A percentile compares a stretch with the other conserved stretches of the same genome.
Evolutionary conservation across 1,140 invertebrate genomes (phyloP).

Genomic region (Lepeophtheirus salmonis): DNA sequence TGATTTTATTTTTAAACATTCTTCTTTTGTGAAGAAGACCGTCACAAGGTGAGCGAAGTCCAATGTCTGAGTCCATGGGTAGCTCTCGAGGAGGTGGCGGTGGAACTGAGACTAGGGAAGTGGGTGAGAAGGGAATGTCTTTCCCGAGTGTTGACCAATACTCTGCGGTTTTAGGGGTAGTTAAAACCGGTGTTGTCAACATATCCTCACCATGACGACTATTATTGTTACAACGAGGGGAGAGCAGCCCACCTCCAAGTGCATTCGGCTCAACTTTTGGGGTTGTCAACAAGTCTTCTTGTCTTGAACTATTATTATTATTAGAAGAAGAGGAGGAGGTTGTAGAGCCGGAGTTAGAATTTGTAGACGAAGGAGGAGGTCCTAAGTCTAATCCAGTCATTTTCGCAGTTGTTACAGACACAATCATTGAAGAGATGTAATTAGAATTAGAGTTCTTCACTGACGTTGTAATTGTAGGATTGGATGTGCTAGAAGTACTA

Average conservation of each 20-base stretch:
- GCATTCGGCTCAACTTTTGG: slow-evolving; percentile 1
- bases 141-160: background rate
- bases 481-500: too few relatives aligned
- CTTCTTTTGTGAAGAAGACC: slow-evolving; percentile 4
- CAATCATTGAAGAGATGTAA: background rate
- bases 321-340: background rate
- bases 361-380: background rate
- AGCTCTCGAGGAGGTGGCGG: slow-evolving; percentile 7
- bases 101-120: background rate
- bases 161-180: slow-evolving; percentile 10
- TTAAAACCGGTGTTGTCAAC: slow-evolving; percentile 12
- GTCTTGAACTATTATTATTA: background rate
- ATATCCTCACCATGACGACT: background rate
- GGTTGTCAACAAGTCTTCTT: slow-evolving; percentile 6
- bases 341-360: background rate
- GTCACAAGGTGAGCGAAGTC: slow-evolving; percentile 10
- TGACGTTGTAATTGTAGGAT: too few relatives aligned
- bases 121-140: background rate
- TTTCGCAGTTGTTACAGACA: background rate
- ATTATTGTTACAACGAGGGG: background rate
- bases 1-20: background rate
- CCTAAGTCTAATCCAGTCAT: slow-evolving; percentile 15
- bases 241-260: background rate
- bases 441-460: too few relatives aligned
- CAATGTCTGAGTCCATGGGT: slow-evolving; percentile 12